Evolutionary conservation across 2,888 invertebrate species (phyloP), one percentile per base, ranked within the genome.

Genomic region (Tineola bisselliella): DNA sequence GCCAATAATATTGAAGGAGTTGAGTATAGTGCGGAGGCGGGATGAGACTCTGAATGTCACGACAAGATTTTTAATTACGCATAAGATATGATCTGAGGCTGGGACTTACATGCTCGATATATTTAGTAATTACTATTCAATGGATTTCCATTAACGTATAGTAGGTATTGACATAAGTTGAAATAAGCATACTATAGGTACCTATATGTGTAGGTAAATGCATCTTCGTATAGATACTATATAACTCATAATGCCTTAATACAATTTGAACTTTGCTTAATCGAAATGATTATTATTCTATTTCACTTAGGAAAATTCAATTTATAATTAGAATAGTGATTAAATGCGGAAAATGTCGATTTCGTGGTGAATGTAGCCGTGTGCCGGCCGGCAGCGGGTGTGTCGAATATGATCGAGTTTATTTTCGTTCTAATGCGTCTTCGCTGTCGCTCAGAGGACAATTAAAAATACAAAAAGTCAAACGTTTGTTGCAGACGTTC

Each of bases 41-140:
- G 63, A 60, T 48, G 61, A 59, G 75, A 75, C 64, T 71, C 82
- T 82, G 84, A 87, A 86, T 87, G 87, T 87, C 87, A 87, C 87
- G 87, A 87, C 86, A 87, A 84, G 75, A 87, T 87, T 87, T 87
- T 87, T 87, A 87, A 87, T 87, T 87, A 87, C 84, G 81, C 77
- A 74, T 68, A 69, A 81, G 87, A 87, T 87, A 87, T 84, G 79
- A 87, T 87, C 87, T 84, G 78, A 80, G 13, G 33, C 58, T n/a
- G 56, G n/a, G 33, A 25, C 31, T 58, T 58, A 33, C 58, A 58
- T 33, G 58, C 30, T 15, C 74, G 77, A 79, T 80, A 79, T 78
- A 79, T 80, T 72, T 76, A 69, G 71, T 81, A 82, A 84, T 79
- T 82, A 83, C 83, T 80, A 78, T 86, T 83, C 77, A 82, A 84